These are phyloP conservation scores for Cladopsammia gracilis DNA, from an alignment of 64 coral and sea anemone genomes.

Conservation along the genomic window DNA sequence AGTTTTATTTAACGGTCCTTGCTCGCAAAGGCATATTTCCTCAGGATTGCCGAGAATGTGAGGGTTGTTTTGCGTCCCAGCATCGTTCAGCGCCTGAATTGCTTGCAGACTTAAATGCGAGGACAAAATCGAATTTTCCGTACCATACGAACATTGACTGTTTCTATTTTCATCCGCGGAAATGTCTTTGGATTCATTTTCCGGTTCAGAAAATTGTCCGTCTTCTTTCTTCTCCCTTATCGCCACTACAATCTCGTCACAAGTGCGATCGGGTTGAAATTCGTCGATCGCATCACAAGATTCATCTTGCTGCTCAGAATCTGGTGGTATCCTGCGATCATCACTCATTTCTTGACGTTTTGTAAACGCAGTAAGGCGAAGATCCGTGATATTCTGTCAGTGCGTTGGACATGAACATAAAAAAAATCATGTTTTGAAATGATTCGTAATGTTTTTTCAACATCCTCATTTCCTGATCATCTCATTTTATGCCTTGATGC, in stretches of 20 bases:
- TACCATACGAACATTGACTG: constrained; percentile 20
- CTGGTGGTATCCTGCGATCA: background rate
- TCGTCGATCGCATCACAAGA: background rate
- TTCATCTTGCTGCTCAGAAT: background rate
- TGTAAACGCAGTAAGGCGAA: background rate
- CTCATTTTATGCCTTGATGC: background rate
- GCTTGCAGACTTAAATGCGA: constrained; percentile 38
- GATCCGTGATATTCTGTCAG: background rate
- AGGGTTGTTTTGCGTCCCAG: background rate
- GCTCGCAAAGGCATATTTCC: background rate
- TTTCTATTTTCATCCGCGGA: background rate
- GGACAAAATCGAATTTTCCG: constrained; percentile 44
- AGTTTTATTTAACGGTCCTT: background rate
- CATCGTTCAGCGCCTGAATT: background rate
- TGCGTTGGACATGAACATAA: background rate
- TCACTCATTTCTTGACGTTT: constrained; percentile 26
- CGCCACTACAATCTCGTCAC: background rate
- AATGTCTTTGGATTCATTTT: background rate
- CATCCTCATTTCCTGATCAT: background rate
- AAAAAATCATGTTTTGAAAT: constrained; percentile 3
- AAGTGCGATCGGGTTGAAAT: background rate
- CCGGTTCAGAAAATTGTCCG: background rate
- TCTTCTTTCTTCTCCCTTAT: background rate
- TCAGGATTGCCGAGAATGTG: background rate
- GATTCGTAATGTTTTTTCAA: background rate